Percentiles rank a stretch among this genome's conserved stretches.
phyloP scores from a whole-genome alignment of 2,888 invertebrate species.

The Lagria hirta region DNA sequence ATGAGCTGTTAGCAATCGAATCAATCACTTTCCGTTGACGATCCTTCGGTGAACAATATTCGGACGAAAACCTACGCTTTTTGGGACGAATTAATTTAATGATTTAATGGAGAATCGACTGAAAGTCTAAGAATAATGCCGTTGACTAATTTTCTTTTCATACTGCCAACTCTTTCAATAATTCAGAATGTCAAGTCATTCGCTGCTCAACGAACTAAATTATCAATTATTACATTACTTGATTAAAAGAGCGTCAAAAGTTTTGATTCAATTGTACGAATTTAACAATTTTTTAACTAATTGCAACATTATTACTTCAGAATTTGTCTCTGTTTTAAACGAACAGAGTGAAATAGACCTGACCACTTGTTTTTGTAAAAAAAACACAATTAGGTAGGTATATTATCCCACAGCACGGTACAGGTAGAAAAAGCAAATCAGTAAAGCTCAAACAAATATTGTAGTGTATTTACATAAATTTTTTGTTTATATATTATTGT shows the following conservation, averaged over 20 bases:
- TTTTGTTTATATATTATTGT: no score
- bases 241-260: slow-evolving; percentile 4
- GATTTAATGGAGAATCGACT: slow-evolving; percentile 12
- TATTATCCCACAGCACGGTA: no score
- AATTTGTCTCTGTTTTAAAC: no score
- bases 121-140: slow-evolving; percentile 10
- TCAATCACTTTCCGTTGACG: slow-evolving; percentile 26
- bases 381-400: no score
- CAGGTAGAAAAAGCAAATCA: no score
- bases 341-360: no score
- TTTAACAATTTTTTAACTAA: no score
- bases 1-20: slow-evolving; percentile 32
- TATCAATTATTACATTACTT: slow-evolving; percentile 13
- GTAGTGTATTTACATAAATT: no score
- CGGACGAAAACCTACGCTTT: slow-evolving; percentile 16
- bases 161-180: slow-evolving; percentile 1
- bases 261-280: no score
- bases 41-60: slow-evolving; percentile 15
- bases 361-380: no score
- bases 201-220: slow-evolving; percentile 9
- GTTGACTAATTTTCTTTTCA: slow-evolving; percentile 10
- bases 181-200: slow-evolving; percentile 6
- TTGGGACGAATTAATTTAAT: slow-evolving; percentile 21
- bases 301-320: no score
- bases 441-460: no score